Percentiles rank a stretch among this genome's conserved stretches.
Evolutionary conservation across 1,140 invertebrate genomes (phyloP).

Genomic region (Sitobion miscanthi): DNA sequence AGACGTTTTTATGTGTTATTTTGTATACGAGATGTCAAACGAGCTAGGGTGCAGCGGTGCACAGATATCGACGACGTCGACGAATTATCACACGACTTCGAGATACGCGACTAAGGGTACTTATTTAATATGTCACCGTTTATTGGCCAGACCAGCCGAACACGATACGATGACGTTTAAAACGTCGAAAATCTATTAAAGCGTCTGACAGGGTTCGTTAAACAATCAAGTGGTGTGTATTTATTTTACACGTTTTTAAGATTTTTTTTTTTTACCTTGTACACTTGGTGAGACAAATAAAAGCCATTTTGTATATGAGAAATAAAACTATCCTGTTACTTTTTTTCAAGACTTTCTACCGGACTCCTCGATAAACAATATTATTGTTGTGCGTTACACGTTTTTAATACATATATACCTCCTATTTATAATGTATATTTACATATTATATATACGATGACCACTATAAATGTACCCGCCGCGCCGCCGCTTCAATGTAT

Average conservation of each 20-base stretch:
- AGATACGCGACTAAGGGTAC: neutral
- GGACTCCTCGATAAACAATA: neutral
- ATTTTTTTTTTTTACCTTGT: neutral
- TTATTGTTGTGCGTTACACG: slow-evolving; percentile 2
- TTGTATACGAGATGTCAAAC: neutral
- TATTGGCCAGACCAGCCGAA: neutral
- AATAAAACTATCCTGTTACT: neutral
- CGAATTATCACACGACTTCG: neutral
- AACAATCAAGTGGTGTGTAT: neutral
- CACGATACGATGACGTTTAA: neutral
- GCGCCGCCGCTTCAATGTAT: neutral
- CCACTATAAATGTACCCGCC: neutral
- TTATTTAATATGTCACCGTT: slow-evolving; percentile 11
- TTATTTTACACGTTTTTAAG: neutral
- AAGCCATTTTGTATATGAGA: neutral
- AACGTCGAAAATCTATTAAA: slow-evolving; percentile 11
- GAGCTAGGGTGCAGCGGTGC: neutral
- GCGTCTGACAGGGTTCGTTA: neutral
- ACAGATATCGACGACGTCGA: neutral
- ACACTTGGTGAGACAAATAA: neutral
- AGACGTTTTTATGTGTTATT: slow-evolving; percentile 15
- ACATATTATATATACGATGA: neutral
- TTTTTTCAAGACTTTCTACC: neutral
- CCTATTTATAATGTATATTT: neutral
- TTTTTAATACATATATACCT: neutral